Conservation (phyloP, 1,140 invertebrate species). For the Glossosoma conforme region DNA sequence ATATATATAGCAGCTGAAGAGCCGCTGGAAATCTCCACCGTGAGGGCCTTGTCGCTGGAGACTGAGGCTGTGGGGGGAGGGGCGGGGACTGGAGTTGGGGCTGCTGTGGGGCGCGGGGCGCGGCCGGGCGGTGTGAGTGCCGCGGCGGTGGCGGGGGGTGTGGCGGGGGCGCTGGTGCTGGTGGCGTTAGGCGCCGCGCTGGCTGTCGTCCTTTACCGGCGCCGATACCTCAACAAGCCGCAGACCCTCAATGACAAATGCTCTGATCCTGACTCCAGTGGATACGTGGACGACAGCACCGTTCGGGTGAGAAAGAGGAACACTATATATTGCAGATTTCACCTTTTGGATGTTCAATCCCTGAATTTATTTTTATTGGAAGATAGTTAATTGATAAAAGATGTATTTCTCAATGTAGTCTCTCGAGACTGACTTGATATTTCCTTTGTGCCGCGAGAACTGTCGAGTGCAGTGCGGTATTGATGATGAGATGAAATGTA, state of each 20-base stretch:
- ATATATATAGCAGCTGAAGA: slow-evolving; percentile 1
- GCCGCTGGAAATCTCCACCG: slow-evolving; percentile 20
- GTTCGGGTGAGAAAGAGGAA: slow-evolving; percentile 80
- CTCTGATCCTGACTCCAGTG: slow-evolving; percentile 81
- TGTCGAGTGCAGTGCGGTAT: too few species aligned
- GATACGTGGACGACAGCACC: slow-evolving; percentile 83
- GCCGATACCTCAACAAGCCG: slow-evolving; percentile 71
- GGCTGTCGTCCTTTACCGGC: slow-evolving; percentile 69
- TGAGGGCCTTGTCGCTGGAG: slow-evolving; percentile 23
- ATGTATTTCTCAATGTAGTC: too few species aligned
- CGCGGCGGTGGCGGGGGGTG: slow-evolving; percentile 67
- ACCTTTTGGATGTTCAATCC: too few species aligned
- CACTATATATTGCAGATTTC: too few species aligned
- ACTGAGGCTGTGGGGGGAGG: slow-evolving; percentile 11
- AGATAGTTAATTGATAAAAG: too few species aligned
- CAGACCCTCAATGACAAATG: slow-evolving; percentile 75
- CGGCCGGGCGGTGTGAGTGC: slow-evolving; percentile 51
- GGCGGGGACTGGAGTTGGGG: not conserved
- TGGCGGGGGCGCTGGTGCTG: slow-evolving; percentile 61
- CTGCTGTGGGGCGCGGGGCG: not conserved
- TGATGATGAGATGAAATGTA: too few species aligned
- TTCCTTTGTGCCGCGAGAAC: too few species aligned
- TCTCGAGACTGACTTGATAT: too few species aligned
- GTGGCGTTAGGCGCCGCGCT: slow-evolving; percentile 63
- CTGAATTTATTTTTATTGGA: too few species aligned